Evolutionary conservation across 37 sponge, comb jelly and placozoan genomes (phyloP), one percentile per base, ranked within the genome.

Genomic region (Corticium candelabrum): DNA sequence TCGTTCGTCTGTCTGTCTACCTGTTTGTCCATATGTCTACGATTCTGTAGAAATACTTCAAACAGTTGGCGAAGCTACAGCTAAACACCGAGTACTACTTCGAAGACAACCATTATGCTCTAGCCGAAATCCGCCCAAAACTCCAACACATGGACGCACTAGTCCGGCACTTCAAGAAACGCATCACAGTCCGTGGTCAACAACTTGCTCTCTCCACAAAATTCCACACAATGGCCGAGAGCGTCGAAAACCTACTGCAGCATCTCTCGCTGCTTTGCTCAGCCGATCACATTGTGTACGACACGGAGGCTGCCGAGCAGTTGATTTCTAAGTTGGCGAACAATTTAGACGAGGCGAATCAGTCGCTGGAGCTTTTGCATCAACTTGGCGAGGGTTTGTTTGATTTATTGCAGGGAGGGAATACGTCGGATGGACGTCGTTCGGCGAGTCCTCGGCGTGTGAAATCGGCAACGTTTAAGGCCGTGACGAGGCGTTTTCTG

Each of bases 121-220:
- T 90, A 76, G 67, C 37, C 76, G 3, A 41, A 67, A 33, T 89
- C 93, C 7, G 34, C 39, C 27, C 40, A 67, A 43, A 89, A 92
- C 69, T 92, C 84, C 76, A 77, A 78, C 36, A 11, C 5, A 0
- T 67, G 86, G 56, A 92, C 86, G 74, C 85, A 88, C 70, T 85
- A 86, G 40, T 41, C 88, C n/a, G 86, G 86, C 1, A 72, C 41
- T 3, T 84, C 88, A 73, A 86, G 80, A 69, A 41, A 77, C 37
- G 80, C 78, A 39, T 82, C 85, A 31, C 68, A 84, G 0, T 74
- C 15, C 11, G 62, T 27, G 62, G 62, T 27, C 62, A 50, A 50
- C 62, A 21, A 27, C 62, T 50, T 21, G 62, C 62, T 50, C 62
- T 50, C 62, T 50, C 62, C 15, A 21, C 62, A 21, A 50, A 50